These are phyloP conservation scores for Hydropsyche betteni DNA, from an alignment of 2,888 invertebrate species.

Conservation along the genomic window DNA sequence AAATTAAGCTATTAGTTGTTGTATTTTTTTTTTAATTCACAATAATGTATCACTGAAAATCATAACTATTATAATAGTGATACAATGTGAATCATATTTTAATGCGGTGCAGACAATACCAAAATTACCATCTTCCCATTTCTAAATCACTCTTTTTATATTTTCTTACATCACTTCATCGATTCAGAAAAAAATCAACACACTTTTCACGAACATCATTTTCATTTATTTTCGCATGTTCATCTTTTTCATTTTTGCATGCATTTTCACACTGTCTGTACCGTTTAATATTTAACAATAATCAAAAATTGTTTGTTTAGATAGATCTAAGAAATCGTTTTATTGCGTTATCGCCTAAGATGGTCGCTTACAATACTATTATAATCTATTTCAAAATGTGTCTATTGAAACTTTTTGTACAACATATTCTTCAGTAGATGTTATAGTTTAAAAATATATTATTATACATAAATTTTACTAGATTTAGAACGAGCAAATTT, in stretches of 20 bases:
- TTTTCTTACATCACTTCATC: not conserved
- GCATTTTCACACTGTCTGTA: not conserved
- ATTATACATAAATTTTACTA: conserved; percentile 23
- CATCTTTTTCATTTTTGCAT: conserved; percentile 15
- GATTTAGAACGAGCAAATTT: conserved; percentile 1
- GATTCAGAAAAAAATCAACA: too few species aligned
- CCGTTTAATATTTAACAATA: not conserved
- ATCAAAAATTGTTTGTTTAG: not conserved
- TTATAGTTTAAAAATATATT: conserved; percentile 12
- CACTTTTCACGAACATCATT: too few species aligned
- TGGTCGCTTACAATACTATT: conserved; percentile 8
- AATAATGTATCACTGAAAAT: not conserved
- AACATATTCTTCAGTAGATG: conserved; percentile 24
- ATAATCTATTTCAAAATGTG: not conserved
- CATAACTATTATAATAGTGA: not conserved
- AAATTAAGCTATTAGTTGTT: conserved; percentile 18
- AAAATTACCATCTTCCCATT: not conserved
- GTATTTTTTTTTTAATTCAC: not conserved
- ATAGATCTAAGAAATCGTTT: conserved; percentile 23
- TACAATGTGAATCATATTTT: not conserved
- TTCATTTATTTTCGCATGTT: not conserved
- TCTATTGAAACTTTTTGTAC: conserved; percentile 1
- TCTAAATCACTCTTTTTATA: not conserved
- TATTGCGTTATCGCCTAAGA: conserved; percentile 17
- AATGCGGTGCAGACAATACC: not conserved